These are phyloP conservation scores for Cheilosia soror DNA, from an alignment of 2,888 invertebrate genomes.

Conservation along the genomic window DNA sequence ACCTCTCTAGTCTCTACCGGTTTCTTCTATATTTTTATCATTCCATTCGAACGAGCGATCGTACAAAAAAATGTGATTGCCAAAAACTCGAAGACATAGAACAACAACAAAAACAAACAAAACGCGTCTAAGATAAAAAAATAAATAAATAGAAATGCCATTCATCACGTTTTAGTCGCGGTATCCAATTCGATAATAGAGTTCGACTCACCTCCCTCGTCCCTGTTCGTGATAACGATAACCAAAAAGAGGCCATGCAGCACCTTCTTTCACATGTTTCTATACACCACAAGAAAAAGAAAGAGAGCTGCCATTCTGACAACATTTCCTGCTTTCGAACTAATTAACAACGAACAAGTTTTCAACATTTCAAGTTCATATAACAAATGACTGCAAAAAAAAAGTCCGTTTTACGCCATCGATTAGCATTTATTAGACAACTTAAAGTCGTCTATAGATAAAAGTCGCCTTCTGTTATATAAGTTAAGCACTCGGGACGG, in stretches of 20 bases:
- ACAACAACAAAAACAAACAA: slow-evolving; percentile 5
- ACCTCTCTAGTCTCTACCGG: slow-evolving; percentile 48
- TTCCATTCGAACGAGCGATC: slow-evolving; percentile 8
- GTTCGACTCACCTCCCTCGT: background rate
- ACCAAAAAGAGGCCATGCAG: background rate
- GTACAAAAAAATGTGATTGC: slow-evolving; percentile 23
- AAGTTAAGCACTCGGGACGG: background rate
- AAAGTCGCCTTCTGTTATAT: slow-evolving; percentile 22
- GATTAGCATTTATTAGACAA: slow-evolving; percentile 31
- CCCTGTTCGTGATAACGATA: background rate
- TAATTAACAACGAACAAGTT: slow-evolving; percentile 35
- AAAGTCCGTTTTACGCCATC: slow-evolving; percentile 9
- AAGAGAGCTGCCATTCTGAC: background rate
- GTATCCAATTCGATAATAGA: slow-evolving; percentile 7
- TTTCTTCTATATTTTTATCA: slow-evolving; percentile 51
- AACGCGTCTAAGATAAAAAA: background rate
- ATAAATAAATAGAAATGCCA: background rate
- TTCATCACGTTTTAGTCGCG: slow-evolving; percentile 45
- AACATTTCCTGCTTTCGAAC: slow-evolving; percentile 48
- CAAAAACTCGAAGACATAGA: slow-evolving; percentile 24
- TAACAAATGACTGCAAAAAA: slow-evolving; percentile 21
- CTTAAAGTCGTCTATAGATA: slow-evolving; percentile 20
- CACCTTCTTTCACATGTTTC: background rate
- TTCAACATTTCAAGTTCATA: slow-evolving; percentile 46
- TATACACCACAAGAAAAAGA: background rate